These are phyloP conservation scores for Aulostomus chinensis DNA, from an alignment of 2,797 vertebrate genomes.

Conservation along the genomic window DNA sequence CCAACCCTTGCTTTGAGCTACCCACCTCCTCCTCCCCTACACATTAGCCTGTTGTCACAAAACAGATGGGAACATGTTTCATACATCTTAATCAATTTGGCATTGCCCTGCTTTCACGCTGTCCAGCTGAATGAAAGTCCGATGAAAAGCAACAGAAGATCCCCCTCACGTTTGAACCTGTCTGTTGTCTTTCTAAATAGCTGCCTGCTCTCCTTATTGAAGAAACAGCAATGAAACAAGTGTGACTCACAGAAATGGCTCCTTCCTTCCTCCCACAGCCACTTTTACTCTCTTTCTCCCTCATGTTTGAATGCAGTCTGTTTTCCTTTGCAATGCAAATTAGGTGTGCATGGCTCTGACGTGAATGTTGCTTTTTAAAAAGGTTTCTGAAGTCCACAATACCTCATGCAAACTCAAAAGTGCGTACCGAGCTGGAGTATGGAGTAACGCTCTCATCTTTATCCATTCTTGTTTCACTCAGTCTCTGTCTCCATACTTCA, in stretches of 20 bases:
- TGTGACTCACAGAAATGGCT: constrained; percentile 17
- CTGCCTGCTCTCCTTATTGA: constrained; percentile 3
- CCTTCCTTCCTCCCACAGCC: constrained; percentile 24
- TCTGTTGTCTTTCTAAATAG: constrained; percentile 6
- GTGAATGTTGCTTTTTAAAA: constrained; percentile 51
- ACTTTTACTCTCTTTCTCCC: constrained; percentile 39
- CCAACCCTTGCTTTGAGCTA: constrained; percentile 64
- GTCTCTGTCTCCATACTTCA: constrained; percentile 34
- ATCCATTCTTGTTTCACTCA: constrained; percentile 12
- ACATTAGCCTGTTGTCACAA: constrained; percentile 81
- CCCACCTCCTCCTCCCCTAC: neutral
- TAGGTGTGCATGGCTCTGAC: constrained; percentile 69
- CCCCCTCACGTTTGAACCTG: constrained; percentile 3
- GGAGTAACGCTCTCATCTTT: constrained; percentile 18
- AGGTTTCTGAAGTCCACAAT: constrained; percentile 43
- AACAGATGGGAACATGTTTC: constrained; percentile 89
- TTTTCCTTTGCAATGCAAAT: constrained; percentile 39
- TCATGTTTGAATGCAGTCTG: constrained; percentile 46
- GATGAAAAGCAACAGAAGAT: neutral
- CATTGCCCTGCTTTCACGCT: constrained; percentile 32
- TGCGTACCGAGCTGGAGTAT: constrained; percentile 6
- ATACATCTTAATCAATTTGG: constrained; percentile 32
- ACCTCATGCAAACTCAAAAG: constrained; percentile 3
- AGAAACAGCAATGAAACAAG: constrained; percentile 11
- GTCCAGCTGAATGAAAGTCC: constrained; percentile 20